phyloP scores from a whole-genome alignment of 2,888 invertebrate species.

The Phania funesta region DNA sequence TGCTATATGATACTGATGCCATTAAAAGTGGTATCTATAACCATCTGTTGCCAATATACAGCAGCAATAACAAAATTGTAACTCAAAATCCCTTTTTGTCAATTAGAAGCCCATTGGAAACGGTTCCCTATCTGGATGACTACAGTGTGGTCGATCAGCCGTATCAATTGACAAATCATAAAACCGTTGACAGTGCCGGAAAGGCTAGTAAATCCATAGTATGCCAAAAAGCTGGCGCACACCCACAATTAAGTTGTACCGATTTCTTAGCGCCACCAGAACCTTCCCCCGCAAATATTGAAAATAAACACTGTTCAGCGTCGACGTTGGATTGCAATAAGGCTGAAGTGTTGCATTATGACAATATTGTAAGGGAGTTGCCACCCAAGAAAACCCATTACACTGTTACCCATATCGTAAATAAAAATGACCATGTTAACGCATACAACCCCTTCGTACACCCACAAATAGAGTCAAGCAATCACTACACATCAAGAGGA shows the following conservation, averaged over 20 bases:
- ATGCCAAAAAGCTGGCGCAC: too few relatives aligned
- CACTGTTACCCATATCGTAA: not conserved
- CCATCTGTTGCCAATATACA: conserved; percentile 28
- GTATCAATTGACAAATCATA: conserved; percentile 16
- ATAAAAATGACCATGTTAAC: not conserved
- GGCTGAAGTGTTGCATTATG: not conserved
- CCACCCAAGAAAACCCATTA: not conserved
- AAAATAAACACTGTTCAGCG: not conserved
- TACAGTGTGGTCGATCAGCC: conserved; percentile 11
- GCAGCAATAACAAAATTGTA: not conserved
- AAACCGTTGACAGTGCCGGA: not conserved
- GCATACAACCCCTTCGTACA: not conserved
- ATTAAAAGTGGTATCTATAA: not conserved
- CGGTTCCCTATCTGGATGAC: conserved; percentile 26
- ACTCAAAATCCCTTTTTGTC: conserved; percentile 40
- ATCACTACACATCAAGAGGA: not conserved
- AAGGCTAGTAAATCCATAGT: not conserved
- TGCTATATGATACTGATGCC: not conserved
- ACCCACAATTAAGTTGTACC: conserved; percentile 10
- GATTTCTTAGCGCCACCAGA: not conserved
- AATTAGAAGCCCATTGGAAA: conserved; percentile 25
- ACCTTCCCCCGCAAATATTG: not conserved
- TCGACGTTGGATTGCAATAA: not conserved
- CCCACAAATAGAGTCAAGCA: not conserved
- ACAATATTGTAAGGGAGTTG: not conserved